Evolutionary conservation across 1,140 invertebrate genomes (phyloP), one percentile per base, ranked within the genome.

Genomic region (Pantala flavescens): DNA sequence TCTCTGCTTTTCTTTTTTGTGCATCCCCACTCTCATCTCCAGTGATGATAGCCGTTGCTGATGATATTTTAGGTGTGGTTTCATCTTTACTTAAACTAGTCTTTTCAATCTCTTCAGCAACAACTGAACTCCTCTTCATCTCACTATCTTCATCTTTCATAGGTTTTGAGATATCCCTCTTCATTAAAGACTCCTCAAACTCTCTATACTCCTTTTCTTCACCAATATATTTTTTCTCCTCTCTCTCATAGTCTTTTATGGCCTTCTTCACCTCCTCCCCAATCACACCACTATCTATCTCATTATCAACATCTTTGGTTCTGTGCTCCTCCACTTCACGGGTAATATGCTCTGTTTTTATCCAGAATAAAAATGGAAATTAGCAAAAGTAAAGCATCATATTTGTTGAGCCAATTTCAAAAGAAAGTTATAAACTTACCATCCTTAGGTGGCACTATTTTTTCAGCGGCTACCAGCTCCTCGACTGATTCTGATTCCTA

Each of bases 401-500:
- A n/a, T n/a, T n/a, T n/a, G n/a, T n/a, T n/a, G n/a, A n/a, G n/a
- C n/a, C n/a, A n/a, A n/a, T n/a, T n/a, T n/a, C n/a, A n/a, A 74
- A 63, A 23, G 2, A 21, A 55, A 55, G 55, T 19, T 43, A 49
- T 19, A 75, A 28, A 36, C 76, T 76, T 75, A 76, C 76, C 73
- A 43, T 72, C 74, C 71, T 78, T 72, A 19, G 55, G 73, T 71
- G 72, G 73, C 24, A 76, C 76, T 75, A 76, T 77, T 82, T 81
- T 83, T 81, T 82, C 81, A 78, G 77, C 80, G 70, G 76, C 80
- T 70, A 83, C 82, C 70, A 86, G 77, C 74, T 89, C 88, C 79
- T 87, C 88, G 0, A 88, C 84, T 14, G 88, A 89, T 80, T 90
- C 88, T 0, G 88, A 88, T 78, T 89, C 88, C 88, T 89, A 77